Percentiles rank a stretch among this genome's conserved stretches.
Evolutionary conservation across 2,888 invertebrate species (phyloP).

Genomic region (Drosophila fulvimacula): DNA sequence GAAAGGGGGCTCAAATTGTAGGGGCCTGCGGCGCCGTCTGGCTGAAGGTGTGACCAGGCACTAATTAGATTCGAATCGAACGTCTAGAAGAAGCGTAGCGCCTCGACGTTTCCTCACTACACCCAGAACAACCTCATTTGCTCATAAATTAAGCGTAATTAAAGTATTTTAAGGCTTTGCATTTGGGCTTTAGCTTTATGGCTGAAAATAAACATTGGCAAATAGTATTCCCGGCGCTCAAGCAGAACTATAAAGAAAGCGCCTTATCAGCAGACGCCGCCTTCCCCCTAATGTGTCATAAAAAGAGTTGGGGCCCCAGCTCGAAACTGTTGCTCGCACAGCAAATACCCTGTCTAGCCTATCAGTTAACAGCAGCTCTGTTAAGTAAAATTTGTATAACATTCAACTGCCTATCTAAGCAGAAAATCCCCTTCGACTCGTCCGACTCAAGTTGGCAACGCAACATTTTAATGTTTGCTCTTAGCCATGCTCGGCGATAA

Average conservation of each 20-base stretch:
- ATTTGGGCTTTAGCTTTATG: conserved; percentile 59
- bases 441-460: conserved; percentile 15
- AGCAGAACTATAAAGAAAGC: conserved; percentile 46
- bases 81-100: conserved; percentile 11
- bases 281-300: conserved; percentile 67
- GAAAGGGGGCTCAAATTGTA: conserved; percentile 26
- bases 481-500: conserved; percentile 41
- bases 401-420: background rate
- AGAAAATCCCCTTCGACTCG: background rate
- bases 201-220: conserved; percentile 63
- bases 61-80: conserved; percentile 60
- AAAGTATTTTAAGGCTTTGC: conserved; percentile 72
- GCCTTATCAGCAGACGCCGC: conserved; percentile 55
- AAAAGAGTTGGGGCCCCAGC: conserved; percentile 27
- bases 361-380: background rate
- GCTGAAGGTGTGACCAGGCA: conserved; percentile 59
- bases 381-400: background rate
- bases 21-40: conserved; percentile 29
- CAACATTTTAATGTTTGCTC: conserved; percentile 31
- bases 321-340: background rate
- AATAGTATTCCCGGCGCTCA: conserved; percentile 47
- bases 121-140: conserved; percentile 23
- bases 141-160: conserved; percentile 74
- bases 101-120: background rate
- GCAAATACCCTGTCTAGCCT: background rate